Evolutionary conservation across 2,797 vertebrate genomes (phyloP), one percentile per base, ranked within the genome.

Genomic region (Eupleurogrammus muticus): DNA sequence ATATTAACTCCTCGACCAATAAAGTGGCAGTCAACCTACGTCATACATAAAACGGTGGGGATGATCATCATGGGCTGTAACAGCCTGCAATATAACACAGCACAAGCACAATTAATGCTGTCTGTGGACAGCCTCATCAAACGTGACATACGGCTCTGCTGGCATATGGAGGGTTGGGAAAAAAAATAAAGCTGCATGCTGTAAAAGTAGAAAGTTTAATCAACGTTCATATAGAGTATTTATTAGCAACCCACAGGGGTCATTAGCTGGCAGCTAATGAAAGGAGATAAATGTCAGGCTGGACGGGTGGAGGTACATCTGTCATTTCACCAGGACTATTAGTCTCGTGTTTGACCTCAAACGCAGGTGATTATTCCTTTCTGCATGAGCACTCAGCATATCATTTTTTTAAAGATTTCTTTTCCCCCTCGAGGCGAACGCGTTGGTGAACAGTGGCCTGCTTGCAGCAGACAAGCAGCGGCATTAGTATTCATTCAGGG

Each of bases 201-300:
- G 61, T 48, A 53, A 56, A 70, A 70, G 40, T 53, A 59, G n/a
- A 32, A 50, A 21, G 72, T 44, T 79, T 70, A 71, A 84, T 80
- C 38, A 82, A 51, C 14, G 13, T 67, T 78, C 52, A 65, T 57
- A 51, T 73, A 55, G 14, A 16, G 14, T 42, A 17, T 28, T 28
- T 46, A 74, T 73, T 72, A 74, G 59, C 35, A 57, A 23, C 20
- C 48, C 55, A 49, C 38, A 2, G 56, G 44, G 5, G n/a, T 28
- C 35, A 56, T 38, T 35, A 38, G 32, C 24, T 52, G 65, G 72
- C 75, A 64, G 54, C 38, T 56, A 65, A 61, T 77, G 55, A 63
- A 52, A 55, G 24, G 35, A 49, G 50, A 32, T 19, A 50, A 38
- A 53, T 57, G 34, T 4, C 9, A 2, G 10, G 10, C 0, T 53